Evolutionary conservation across 2,888 invertebrate genomes (phyloP).

Genomic region (Hyles lineata): DNA sequence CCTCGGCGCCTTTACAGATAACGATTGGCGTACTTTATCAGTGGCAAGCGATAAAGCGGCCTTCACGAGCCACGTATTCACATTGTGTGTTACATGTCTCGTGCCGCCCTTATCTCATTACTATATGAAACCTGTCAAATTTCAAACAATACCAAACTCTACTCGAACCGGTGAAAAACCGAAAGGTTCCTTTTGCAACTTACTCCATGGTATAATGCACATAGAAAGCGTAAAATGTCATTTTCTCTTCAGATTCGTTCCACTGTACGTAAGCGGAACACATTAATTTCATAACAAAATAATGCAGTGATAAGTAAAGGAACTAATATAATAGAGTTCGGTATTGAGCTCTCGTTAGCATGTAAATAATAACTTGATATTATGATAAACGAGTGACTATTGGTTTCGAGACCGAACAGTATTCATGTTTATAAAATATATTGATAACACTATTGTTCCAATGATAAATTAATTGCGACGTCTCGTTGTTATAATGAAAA

Average conservation of each 20-base stretch:
- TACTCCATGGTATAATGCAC: neutral
- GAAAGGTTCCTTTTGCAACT: neutral
- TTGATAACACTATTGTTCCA: constrained; percentile 56
- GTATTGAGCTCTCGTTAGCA: constrained; percentile 4
- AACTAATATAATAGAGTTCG: neutral
- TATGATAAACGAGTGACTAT: constrained; percentile 41
- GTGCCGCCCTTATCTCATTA: constrained; percentile 21
- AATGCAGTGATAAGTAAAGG: neutral
- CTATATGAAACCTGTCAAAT: neutral
- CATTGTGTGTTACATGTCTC: constrained; percentile 29
- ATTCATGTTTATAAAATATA: constrained; percentile 56
- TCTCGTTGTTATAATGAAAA: constrained; percentile 47
- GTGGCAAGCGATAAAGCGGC: constrained; percentile 65
- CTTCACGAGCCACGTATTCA: constrained; percentile 57
- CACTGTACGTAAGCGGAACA: constrained; percentile 27
- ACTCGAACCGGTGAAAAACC: neutral
- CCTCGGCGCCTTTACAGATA: constrained; percentile 71
- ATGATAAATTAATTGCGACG: constrained; percentile 48
- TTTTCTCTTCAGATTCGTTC: constrained; percentile 32
- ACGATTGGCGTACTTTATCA: constrained; percentile 77
- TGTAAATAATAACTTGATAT: constrained; percentile 35
- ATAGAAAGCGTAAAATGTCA: constrained; percentile 31
- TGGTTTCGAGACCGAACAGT: constrained; percentile 48
- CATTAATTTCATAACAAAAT: constrained; percentile 23
- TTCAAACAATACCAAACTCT: neutral